Base-by-base conservation (phyloP, 2,113 vertebrate genomes). In the Phainopepla nitens region DNA sequence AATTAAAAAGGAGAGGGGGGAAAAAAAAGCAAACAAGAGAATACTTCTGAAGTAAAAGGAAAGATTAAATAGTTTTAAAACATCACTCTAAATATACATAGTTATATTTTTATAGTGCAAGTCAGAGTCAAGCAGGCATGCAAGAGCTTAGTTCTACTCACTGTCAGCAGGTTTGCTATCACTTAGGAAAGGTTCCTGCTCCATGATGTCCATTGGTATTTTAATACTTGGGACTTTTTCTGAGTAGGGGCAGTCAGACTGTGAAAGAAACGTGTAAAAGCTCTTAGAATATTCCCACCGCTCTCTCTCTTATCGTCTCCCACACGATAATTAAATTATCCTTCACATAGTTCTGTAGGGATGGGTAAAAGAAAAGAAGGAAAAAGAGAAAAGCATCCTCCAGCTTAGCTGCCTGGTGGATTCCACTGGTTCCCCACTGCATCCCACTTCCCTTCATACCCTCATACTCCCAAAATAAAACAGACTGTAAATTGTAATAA, bases 121-220 rank as follows among this genome's bases (percentile, higher is more conserved):
- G 93, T 95, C 78, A 95, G 89, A 97, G 66, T 95, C 86, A 97
- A 92, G 94, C 96, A 94, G 95, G 93, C 97, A 97, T 96, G 97
- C 95, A 91, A 96, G 91, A 91, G 97, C 96, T 97, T 96, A 87
- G 91, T 91, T 98, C 97, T 99, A 99, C 99, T 99, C 99, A 99
- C 99, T 99, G 98, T 99, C 99, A 5, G 98, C 98, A 97, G 99
- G 97, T 98, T 99, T 98, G 98, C 97, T 99, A 98, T 99, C 99
- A 96, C 98, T 99, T 98, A 99, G 98, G 98, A 99, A 99, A 97
- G 99, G 99, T 85, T 99, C 98, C 95, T 99, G 98, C 97, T 99
- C 99, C 99, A 99, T 99, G 98, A 99, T 99, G 98, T 99, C 99
- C 99, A 99, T 99, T 97, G 99, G 99, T 82, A 99, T 99, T 99